Conservation (phyloP, 2,113 vertebrate species). For the Boleophthalmus pectinirostris region DNA sequence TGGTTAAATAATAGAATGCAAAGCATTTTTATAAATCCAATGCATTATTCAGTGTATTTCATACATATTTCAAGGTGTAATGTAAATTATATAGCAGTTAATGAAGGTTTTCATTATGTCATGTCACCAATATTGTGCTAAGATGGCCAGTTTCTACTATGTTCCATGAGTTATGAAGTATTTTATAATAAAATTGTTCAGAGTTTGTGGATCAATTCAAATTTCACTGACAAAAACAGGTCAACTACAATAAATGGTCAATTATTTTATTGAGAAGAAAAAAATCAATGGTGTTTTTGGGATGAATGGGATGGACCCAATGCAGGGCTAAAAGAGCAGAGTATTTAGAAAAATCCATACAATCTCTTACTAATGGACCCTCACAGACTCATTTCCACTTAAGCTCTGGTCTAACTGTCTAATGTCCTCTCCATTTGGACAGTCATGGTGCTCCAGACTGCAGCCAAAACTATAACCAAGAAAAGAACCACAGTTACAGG, state of each 20-base stretch:
- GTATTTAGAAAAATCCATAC: conserved; percentile 56
- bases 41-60: too few relatives aligned
- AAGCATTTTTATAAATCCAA: too few relatives aligned
- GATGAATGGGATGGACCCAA: background rate
- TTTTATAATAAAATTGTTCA: background rate
- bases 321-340: conserved; percentile 34
- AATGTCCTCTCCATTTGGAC: conserved; percentile 43
- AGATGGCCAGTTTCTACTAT: too few relatives aligned
- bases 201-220: background rate
- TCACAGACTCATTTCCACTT: conserved; percentile 28
- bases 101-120: too few relatives aligned
- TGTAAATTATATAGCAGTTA: too few relatives aligned
- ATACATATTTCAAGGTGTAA: too few relatives aligned
- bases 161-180: background rate
- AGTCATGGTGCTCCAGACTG: conserved; percentile 35
- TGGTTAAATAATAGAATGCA: too few relatives aligned
- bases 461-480: conserved; percentile 44
- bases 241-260: background rate
- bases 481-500: conserved; percentile 44
- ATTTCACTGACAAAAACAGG: background rate
- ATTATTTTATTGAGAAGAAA: background rate
- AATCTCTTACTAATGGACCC: conserved; percentile 39
- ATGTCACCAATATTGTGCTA: too few relatives aligned
- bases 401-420: conserved; percentile 15
- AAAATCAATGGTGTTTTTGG: background rate